Evolutionary conservation across 2,888 invertebrate genomes (phyloP), one percentile per base, ranked within the genome.

Genomic region (Proisotoma minuta): DNA sequence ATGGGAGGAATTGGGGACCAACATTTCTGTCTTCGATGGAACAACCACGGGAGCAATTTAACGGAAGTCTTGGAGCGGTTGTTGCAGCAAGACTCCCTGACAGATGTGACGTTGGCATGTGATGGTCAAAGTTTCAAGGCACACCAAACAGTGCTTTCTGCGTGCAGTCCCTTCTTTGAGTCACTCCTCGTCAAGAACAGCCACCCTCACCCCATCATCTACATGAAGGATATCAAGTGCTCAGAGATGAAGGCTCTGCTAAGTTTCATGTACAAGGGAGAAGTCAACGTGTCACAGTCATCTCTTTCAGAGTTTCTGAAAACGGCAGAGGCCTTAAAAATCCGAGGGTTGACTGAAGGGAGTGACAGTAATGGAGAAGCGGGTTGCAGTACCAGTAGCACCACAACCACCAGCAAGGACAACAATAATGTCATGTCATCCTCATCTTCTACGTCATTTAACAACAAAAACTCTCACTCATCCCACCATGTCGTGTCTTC

Each of bases 121-220:
- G 91, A 91, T 78, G 91, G 91, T 77, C 88, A 90, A 80, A 75
- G 74, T 62, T 83, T 85, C 73, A 81, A 87, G 85, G 93, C 93
- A 77, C 93, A 93, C 82, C 91, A 92, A 82, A 91, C 91, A 74
- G 66, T 93, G 80, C 83, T 93, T 75, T 92, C 92, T 68, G 93
- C 92, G 75, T 93, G 92, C 81, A 92, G 92, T 82, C 91, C 92
- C 72, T 93, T 92, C 82, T 93, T 93, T 81, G 91, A 93, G 83
- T 89, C 84, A 78, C 87, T 92, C 82, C 90, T 91, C 81, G 84
- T 90, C 77, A 88, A 89, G 81, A 91, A 91, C 79, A 84, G 83
- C 75, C 71, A 91, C 82, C 91, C 91, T 76, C 91, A 91, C 81
- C 91, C 91, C 66, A 91, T 63, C 78, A 91, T 92, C 81, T 91